A percentile compares a stretch with the other conserved stretches of the same genome.
These are phyloP conservation scores for Brachionus calyciflorus DNA, from an alignment of 1,140 invertebrate genomes.

Conservation along the genomic window DNA sequence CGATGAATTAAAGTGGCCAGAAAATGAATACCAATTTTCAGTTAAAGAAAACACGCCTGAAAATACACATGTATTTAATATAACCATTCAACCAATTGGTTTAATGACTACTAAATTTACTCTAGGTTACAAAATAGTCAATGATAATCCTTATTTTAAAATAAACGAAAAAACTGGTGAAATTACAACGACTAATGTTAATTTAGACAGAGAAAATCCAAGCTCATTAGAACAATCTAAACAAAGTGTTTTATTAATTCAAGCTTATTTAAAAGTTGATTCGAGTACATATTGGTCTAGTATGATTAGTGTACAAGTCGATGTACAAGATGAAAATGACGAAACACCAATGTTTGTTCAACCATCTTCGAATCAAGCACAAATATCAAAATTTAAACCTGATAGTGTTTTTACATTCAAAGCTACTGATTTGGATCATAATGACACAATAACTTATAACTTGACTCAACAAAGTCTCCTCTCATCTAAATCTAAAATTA, in stretches of 20 bases:
- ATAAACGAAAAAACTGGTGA: slow-evolving; percentile 22
- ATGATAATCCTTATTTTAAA: neutral
- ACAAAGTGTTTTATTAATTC: neutral
- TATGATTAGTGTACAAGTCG: neutral
- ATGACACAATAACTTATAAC: neutral
- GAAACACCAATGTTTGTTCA: neutral
- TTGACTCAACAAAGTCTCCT: neutral
- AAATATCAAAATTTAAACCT: neutral
- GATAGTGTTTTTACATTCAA: neutral
- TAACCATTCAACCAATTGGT: neutral
- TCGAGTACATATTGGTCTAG: neutral
- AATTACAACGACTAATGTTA: slow-evolving; percentile 15
- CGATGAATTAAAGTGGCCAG: slow-evolving; percentile 14
- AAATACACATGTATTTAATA: neutral
- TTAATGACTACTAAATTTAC: neutral
- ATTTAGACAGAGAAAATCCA: neutral
- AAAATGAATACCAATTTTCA: neutral
- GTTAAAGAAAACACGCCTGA: neutral
- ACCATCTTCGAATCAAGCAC: neutral
- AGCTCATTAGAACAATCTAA: neutral
- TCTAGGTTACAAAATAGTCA: slow-evolving; percentile 6
- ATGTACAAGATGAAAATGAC: neutral
- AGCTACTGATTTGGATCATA: neutral
- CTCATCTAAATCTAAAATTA: neutral
- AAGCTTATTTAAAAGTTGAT: neutral